Conservation (phyloP, 2,113 vertebrate species). For the Chroicocephalus ridibundus region DNA sequence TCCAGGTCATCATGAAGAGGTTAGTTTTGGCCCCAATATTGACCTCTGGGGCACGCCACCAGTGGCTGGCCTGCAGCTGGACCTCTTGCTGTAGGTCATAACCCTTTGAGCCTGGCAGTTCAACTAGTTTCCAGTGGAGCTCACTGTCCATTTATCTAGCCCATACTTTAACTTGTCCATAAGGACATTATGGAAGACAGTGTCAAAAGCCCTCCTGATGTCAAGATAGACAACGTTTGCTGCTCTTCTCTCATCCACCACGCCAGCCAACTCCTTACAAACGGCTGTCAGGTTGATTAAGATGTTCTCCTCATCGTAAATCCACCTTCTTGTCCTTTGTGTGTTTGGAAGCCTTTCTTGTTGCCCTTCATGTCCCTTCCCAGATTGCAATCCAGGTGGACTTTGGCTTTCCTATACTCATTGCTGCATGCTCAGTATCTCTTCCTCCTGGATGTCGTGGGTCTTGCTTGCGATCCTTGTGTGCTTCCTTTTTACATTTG, state of each 20-base stretch:
- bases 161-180: not conserved
- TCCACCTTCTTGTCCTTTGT: not conserved
- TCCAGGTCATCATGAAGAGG: not conserved
- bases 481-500: not conserved
- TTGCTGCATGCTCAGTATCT: not conserved
- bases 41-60: not conserved
- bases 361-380: not conserved
- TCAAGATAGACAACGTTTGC: not conserved
- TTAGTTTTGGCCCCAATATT: not conserved
- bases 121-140: not conserved
- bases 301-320: not conserved
- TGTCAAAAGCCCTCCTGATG: not conserved
- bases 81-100: not conserved
- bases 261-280: not conserved
- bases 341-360: not conserved
- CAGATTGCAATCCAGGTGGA: not conserved
- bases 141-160: not conserved
- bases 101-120: not conserved
- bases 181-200: not conserved
- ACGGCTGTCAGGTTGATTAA: not conserved
- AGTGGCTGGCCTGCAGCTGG: not conserved
- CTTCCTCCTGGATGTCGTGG: not conserved
- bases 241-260: not conserved
- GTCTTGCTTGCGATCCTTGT: not conserved
- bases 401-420: not conserved